A percentile compares a stretch with the other conserved stretches of the same genome.
These are phyloP conservation scores for Eospalax fontanierii DNA, from an alignment of 2,797 vertebrate genomes.

Conservation along the genomic window DNA sequence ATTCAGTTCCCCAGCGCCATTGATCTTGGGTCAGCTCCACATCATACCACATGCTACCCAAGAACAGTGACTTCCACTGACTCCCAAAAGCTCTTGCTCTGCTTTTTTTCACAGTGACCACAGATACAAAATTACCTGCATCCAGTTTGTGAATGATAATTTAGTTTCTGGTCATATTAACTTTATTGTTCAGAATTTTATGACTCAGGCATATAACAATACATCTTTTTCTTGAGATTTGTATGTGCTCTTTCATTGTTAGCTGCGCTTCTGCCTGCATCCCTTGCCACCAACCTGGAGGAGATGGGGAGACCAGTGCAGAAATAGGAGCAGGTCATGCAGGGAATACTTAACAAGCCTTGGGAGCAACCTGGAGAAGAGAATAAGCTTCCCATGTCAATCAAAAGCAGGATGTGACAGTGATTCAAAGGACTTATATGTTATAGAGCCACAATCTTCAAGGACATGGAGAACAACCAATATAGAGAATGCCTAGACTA, in stretches of 20 bases:
- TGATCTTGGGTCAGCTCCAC: not conserved
- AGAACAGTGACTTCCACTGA: not conserved
- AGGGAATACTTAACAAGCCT: not conserved
- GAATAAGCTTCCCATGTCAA: not conserved
- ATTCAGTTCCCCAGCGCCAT: not conserved
- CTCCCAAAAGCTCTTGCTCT: too few species aligned
- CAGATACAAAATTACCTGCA: not conserved
- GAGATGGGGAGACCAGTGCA: not conserved
- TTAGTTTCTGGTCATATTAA: not conserved
- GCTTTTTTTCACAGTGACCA: not conserved
- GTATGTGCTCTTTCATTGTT: not conserved
- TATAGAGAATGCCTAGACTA: not conserved
- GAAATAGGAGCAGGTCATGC: not conserved
- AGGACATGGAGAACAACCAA: not conserved
- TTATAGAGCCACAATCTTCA: not conserved
- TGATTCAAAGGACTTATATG: not conserved
- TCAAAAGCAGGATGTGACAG: not conserved
- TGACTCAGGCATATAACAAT: too few species aligned
- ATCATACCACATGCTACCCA: not conserved
- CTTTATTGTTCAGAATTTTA: not conserved
- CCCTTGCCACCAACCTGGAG: not conserved
- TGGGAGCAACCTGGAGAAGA: not conserved
- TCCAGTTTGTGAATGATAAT: not conserved
- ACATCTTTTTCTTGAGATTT: not conserved
- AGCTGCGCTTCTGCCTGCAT: not conserved